Evolutionary conservation across 2,797 vertebrate genomes (phyloP).

Genomic region (Chromobotia macracanthus): DNA sequence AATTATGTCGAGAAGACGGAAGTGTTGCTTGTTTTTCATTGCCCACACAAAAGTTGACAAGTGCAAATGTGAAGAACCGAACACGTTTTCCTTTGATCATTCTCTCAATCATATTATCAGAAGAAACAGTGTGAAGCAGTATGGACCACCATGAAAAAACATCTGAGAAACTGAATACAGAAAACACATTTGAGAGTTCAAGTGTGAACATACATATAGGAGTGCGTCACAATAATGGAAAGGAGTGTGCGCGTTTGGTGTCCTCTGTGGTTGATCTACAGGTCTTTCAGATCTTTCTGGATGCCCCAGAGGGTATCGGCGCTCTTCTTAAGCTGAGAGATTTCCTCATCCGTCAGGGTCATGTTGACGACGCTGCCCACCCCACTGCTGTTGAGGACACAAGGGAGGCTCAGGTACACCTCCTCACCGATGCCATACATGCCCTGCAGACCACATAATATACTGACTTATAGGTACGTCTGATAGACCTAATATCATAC

Average conservation of each 20-base stretch:
- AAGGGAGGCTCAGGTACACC: slow-evolving; percentile 93
- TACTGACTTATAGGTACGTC: not conserved
- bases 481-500: too few species aligned
- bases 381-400: slow-evolving; percentile 84
- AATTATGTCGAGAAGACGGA: slow-evolving; percentile 19
- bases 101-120: not conserved
- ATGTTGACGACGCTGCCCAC: slow-evolving; percentile 90
- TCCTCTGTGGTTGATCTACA: slow-evolving; percentile 70
- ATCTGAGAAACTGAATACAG: not conserved
- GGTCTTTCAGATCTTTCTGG: slow-evolving; percentile 93
- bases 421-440: slow-evolving; percentile 89
- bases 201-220: not conserved
- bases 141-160: slow-evolving; percentile 15
- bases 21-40: slow-evolving; percentile 1
- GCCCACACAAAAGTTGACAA: slow-evolving; percentile 20
- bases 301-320: slow-evolving; percentile 92
- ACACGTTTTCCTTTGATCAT: slow-evolving; percentile 25
- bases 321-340: slow-evolving; percentile 87
- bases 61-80: slow-evolving; percentile 3
- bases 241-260: not conserved
- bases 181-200: not conserved
- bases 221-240: not conserved
- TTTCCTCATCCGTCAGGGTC: slow-evolving; percentile 88
- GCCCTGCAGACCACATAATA: slow-evolving; percentile 70
- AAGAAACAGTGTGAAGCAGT: slow-evolving; percentile 31